Conservation (phyloP, 2,797 vertebrate genomes). For the Phoebastria nigripes region DNA sequence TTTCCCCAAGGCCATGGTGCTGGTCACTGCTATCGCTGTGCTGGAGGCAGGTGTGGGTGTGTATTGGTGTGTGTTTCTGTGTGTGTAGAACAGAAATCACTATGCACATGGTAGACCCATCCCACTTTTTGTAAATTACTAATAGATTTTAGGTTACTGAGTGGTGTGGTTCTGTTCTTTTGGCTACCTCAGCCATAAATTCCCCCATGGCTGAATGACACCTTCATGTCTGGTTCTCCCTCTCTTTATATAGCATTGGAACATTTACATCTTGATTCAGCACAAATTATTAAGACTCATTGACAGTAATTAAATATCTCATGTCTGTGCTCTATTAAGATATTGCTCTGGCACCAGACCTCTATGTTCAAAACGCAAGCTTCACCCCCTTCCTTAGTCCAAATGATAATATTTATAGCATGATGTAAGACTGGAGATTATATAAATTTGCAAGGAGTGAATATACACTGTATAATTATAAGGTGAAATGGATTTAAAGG, state of each 20-base stretch:
- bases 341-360: not conserved
- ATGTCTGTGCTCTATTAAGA: not conserved
- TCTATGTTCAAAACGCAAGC: not conserved
- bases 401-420: not conserved
- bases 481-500: not conserved
- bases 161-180: not conserved
- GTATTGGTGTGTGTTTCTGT: not conserved
- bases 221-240: not conserved
- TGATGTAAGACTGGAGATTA: not conserved
- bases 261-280: not conserved
- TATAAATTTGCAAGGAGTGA: not conserved
- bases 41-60: not conserved
- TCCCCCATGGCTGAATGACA: not conserved
- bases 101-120: fast-evolving
- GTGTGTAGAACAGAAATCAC: not conserved
- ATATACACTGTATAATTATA: not conserved
- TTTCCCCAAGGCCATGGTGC: not conserved
- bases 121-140: not conserved
- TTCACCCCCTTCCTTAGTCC: not conserved
- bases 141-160: not conserved
- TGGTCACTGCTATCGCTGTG: fast-evolving
- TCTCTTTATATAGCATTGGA: not conserved
- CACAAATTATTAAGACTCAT: not conserved
- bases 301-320: not conserved
- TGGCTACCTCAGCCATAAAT: not conserved